Evolutionary conservation across 2,888 invertebrate species (phyloP), one percentile per base, ranked within the genome.

Genomic region (Neria commutata): DNA sequence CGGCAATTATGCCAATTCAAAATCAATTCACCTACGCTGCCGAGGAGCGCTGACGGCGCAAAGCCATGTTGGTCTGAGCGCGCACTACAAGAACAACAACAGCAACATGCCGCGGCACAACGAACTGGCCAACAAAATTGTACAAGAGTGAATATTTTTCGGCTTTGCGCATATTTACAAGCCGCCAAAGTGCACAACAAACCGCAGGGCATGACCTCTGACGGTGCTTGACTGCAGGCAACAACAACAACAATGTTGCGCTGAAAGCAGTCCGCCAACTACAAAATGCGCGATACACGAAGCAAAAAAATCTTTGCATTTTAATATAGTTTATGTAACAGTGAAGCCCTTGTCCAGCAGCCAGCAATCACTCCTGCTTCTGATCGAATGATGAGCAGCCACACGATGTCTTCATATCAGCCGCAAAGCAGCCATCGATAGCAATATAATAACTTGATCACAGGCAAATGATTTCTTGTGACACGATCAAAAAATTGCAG

Each of bases 381-480:
- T 42, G 52, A 53, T 53, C 42, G 25, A 34, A 25, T 21, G n/a
- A n/a, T n/a, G n/a, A n/a, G n/a, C n/a, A n/a, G n/a, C n/a, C n/a
- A n/a, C n/a, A n/a, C n/a, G 42, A 42, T 42, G 42, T 19, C 19
- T 42, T 42, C 21, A 42, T 42, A 21, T 14, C 59, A 49, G 47
- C 25, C 62, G 52, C 50, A 1, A 23, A 14, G 26, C 24, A 53
- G 54, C 53, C 47, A 48, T 62, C 67, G 62, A 61, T 61, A 54
- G 45, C n/a, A 17, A 49, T 62, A 68, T 71, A 70, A 74, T 71
- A 68, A 74, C 73, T 71, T 73, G 73, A 70, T 73, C 66, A 63
- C 57, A 61, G 65, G 60, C 61, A 74, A 71, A 74, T 71, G 70
- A 71, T 69, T 74, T 71, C 68, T 70, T 73, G 71, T 71, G 72